Conservation (phyloP, 2,888 invertebrate genomes). For the Eledone cirrhosa region DNA sequence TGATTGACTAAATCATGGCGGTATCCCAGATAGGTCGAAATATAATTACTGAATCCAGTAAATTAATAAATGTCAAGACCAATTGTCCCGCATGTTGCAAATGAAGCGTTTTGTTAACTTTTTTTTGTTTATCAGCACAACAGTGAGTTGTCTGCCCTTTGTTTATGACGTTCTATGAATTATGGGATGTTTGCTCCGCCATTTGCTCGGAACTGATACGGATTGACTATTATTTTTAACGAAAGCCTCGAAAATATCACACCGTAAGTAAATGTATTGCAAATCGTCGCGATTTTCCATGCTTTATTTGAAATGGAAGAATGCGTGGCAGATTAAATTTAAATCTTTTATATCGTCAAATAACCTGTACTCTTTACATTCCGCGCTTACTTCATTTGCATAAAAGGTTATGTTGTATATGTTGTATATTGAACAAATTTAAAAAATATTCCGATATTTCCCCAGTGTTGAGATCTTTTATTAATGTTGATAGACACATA, state of each 20-base stretch:
- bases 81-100: no score
- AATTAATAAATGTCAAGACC: no score
- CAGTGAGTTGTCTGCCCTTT: constrained; percentile 9
- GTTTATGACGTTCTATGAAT: neutral
- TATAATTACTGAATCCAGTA: no score
- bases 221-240: constrained; percentile 26
- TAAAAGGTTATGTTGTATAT: constrained; percentile 2
- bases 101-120: no score
- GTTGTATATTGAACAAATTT: no score
- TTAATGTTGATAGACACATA: no score
- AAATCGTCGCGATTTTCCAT: neutral
- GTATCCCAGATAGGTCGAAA: no score
- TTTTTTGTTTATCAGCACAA: no score
- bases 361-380: constrained; percentile 19
- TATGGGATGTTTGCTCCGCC: constrained; percentile 23
- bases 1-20: no score
- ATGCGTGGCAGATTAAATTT: neutral
- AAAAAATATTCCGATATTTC: no score
- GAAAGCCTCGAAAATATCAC: constrained; percentile 4
- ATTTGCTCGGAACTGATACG: constrained; percentile 25
- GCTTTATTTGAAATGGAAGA: neutral
- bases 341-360: constrained; percentile 22
- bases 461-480: no score
- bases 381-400: constrained; percentile 28
- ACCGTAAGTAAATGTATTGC: constrained; percentile 6